A percentile compares a stretch with the other conserved stretches of the same genome.
These are phyloP conservation scores for Drosophila emarginata DNA, from an alignment of 2,888 invertebrate genomes.

Conservation along the genomic window DNA sequence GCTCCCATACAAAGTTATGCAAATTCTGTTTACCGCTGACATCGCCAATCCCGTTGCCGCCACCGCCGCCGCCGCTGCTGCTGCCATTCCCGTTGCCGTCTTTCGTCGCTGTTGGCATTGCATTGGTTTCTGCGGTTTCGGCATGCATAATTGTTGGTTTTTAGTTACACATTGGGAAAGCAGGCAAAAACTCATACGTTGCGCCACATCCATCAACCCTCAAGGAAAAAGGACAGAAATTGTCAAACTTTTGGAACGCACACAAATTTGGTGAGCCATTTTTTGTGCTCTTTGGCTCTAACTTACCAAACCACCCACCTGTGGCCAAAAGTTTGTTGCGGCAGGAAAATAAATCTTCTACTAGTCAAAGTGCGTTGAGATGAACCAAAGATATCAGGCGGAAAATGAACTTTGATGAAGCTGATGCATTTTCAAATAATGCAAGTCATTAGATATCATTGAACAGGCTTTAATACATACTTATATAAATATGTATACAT, in stretches of 20 bases:
- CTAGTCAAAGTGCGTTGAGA: background rate
- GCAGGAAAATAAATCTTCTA: background rate
- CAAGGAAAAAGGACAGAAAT: slow-evolving; percentile 8
- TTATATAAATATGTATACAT: no score
- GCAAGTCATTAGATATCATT: background rate
- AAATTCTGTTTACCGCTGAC: slow-evolving; percentile 58
- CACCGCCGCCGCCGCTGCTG: slow-evolving; percentile 23
- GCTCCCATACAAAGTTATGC: slow-evolving; percentile 71
- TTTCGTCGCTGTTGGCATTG: slow-evolving; percentile 39
- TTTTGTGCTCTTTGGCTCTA: background rate
- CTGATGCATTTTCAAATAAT: background rate
- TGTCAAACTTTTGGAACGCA: slow-evolving; percentile 9
- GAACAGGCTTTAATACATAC: background rate
- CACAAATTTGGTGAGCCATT: background rate
- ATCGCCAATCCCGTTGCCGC: slow-evolving; percentile 12
- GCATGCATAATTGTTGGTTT: slow-evolving; percentile 76
- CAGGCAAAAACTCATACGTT: slow-evolving; percentile 14
- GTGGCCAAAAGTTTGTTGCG: background rate
- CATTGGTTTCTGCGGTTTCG: slow-evolving; percentile 71
- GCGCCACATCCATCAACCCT: background rate
- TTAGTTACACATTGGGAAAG: slow-evolving; percentile 65
- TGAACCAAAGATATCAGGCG: background rate
- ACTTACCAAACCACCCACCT: background rate
- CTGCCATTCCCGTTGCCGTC: slow-evolving; percentile 24
- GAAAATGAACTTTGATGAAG: background rate